A percentile compares a stretch with the other conserved stretches of the same genome.
Conservation (phyloP, 2,113 vertebrate genomes). For the Vidua chalybeata region DNA sequence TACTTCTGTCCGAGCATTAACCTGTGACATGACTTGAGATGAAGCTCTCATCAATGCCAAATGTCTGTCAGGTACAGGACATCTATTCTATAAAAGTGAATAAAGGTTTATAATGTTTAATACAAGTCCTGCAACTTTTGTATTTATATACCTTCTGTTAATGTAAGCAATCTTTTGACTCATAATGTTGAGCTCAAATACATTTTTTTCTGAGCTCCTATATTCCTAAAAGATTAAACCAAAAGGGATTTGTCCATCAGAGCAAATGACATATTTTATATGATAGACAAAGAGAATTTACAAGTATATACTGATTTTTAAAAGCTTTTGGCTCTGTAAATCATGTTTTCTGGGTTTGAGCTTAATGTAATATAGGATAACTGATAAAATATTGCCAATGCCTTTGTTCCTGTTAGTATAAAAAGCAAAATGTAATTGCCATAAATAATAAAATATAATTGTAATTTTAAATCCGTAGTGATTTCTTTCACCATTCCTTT, state of each 20-base stretch:
- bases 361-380: conserved; percentile 25
- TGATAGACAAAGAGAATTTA: conserved; percentile 56
- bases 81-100: conserved; percentile 42
- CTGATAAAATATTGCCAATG: neutral
- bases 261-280: conserved; percentile 64
- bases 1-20: neutral
- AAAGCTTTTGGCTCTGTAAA: conserved; percentile 26
- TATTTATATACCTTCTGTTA: conserved; percentile 56
- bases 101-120: conserved; percentile 4
- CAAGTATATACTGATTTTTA: conserved; percentile 32
- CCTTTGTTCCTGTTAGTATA: conserved; percentile 29
- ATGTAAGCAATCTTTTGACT: conserved; percentile 37
- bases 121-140: conserved; percentile 29
- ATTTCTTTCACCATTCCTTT: neutral
- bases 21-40: conserved; percentile 12
- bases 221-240: conserved; percentile 51
- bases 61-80: neutral
- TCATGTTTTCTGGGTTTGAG: conserved; percentile 2
- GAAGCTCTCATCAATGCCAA: neutral
- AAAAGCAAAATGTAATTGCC: conserved; percentile 15
- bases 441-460: neutral
- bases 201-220: conserved; percentile 34
- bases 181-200: conserved; percentile 25
- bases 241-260: conserved; percentile 42
- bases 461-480: neutral